Evolutionary conservation across 2,113 vertebrate genomes (phyloP).

Genomic region (Phodopus roborovskii): DNA sequence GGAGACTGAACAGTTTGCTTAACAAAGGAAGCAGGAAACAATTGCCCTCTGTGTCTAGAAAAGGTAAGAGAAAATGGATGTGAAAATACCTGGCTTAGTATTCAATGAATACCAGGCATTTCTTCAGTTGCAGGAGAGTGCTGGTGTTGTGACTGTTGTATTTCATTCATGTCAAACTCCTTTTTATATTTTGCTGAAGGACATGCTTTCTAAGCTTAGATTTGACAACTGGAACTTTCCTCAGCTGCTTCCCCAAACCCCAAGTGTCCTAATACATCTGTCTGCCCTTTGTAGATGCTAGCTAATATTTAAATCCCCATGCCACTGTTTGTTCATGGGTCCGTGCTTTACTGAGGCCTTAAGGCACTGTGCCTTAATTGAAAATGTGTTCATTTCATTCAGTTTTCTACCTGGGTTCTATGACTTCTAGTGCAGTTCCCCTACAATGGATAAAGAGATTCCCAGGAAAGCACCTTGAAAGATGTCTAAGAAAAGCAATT

Average conservation of each 20-base stretch:
- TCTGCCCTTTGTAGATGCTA: background rate
- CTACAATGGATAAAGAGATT: background rate
- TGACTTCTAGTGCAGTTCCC: background rate
- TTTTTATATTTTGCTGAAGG: background rate
- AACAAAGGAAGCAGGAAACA: background rate
- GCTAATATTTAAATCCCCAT: background rate
- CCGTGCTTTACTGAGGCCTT: background rate
- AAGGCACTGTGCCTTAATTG: background rate
- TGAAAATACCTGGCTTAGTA: background rate
- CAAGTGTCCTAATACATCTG: background rate
- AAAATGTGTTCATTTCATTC: background rate
- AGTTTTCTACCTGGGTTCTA: background rate
- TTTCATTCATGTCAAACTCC: background rate
- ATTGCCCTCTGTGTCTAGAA: background rate
- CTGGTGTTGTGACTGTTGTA: background rate
- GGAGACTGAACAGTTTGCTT: background rate
- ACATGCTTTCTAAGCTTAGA: background rate
- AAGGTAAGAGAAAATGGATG: background rate
- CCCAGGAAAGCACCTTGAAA: background rate
- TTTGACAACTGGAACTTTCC: background rate
- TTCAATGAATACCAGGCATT: background rate
- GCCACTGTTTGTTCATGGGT: background rate
- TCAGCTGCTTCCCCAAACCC: background rate
- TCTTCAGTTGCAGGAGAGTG: background rate
- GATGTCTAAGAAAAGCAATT: background rate